Percentiles rank a stretch among this genome's conserved stretches.
These are phyloP conservation scores for Trypoxylus dichotomus DNA, from an alignment of 1,140 invertebrate genomes.

Conservation along the genomic window DNA sequence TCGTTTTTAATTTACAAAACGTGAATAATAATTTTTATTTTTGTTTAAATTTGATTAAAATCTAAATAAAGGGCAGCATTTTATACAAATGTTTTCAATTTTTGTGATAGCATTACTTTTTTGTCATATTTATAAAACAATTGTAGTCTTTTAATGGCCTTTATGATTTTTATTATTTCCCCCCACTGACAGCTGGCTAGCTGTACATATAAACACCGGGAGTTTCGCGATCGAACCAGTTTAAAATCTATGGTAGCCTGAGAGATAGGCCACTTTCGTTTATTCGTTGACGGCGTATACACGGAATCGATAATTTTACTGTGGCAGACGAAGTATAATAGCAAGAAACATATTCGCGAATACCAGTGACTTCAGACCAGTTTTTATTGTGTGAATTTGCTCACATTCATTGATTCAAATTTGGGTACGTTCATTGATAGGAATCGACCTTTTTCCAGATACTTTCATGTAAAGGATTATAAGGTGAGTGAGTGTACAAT, in stretches of 20 bases:
- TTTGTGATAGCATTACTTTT: neutral
- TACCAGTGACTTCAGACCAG: slow-evolving; percentile 16
- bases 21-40: too few relatives aligned
- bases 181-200: neutral
- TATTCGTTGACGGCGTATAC: slow-evolving; percentile 5
- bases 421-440: neutral
- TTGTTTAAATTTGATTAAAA: too few relatives aligned
- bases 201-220: neutral
- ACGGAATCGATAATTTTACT: neutral
- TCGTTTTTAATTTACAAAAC: too few relatives aligned
- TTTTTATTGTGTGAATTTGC: slow-evolving; percentile 18
- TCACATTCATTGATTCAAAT: neutral
- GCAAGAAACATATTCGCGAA: neutral
- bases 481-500: slow-evolving; percentile 13
- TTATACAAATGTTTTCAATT: too few relatives aligned
- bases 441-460: neutral
- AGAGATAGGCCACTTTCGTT: slow-evolving; percentile 15
- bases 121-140: neutral
- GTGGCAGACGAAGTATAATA: neutral
- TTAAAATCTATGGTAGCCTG: neutral
- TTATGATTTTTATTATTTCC: neutral
- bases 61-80: too few relatives aligned
- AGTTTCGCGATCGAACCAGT: slow-evolving; percentile 19
- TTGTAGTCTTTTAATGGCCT: neutral
- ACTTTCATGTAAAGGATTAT: neutral